A percentile compares a stretch with the other conserved stretches of the same genome.
Evolutionary conservation across 2,797 vertebrate genomes (phyloP).

Genomic region (Aplochiton taeniatus): DNA sequence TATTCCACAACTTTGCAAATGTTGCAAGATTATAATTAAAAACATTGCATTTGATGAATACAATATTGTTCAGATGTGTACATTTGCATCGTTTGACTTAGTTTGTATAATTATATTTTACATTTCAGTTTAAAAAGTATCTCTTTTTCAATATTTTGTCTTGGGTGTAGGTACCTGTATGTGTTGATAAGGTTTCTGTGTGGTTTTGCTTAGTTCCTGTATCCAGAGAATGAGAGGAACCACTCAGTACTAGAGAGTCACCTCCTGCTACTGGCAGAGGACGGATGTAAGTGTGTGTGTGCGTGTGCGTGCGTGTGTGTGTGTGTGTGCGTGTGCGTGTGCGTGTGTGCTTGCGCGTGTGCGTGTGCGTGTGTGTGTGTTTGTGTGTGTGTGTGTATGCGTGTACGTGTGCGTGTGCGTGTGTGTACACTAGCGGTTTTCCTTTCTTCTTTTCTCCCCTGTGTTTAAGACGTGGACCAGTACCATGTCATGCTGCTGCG

Average conservation of each 20-base stretch:
- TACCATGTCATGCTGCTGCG: slow-evolving; percentile 79
- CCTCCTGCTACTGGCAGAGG: slow-evolving; percentile 90
- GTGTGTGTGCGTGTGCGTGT: background rate
- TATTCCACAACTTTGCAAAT: no score
- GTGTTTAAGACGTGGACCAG: slow-evolving; percentile 86
- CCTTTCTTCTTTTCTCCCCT: slow-evolving; percentile 4
- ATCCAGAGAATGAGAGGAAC: slow-evolving; percentile 71
- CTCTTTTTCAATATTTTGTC: no score
- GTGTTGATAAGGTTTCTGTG: background rate
- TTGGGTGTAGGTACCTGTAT: no score
- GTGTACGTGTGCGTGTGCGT: background rate
- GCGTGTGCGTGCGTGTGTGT: background rate
- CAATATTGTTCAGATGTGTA: no score
- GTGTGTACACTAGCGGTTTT: background rate
- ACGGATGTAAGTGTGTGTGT: slow-evolving; percentile 82
- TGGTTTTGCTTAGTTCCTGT: slow-evolving; percentile 83
- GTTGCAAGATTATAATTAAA: no score
- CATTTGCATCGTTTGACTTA: no score
- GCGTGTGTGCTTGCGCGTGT: no score
- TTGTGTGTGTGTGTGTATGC: background rate
- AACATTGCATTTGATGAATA: no score
- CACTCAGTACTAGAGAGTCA: slow-evolving; percentile 75
- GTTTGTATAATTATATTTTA: no score
- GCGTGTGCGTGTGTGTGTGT: background rate
- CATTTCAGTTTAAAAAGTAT: no score